Evolutionary conservation across 2,797 vertebrate species (phyloP).

Genomic region (Centropyge bicolor): DNA sequence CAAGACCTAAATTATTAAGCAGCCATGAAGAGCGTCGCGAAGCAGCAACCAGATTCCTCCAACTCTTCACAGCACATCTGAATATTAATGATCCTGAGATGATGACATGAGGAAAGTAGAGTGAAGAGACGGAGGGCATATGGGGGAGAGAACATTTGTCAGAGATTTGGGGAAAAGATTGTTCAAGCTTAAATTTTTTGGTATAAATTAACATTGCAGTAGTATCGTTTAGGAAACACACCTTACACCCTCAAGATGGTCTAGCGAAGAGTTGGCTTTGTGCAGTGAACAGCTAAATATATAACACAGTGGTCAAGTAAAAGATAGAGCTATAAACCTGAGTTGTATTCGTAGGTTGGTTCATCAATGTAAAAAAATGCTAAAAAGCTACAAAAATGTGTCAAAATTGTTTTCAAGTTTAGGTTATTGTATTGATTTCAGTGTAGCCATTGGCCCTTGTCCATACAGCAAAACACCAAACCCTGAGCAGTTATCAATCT

Average conservation of each 20-base stretch:
- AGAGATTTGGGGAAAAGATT: slow-evolving; percentile 35
- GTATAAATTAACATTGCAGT: neutral
- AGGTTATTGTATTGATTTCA: neutral
- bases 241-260: neutral
- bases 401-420: neutral
- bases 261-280: neutral
- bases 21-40: slow-evolving; percentile 70
- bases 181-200: neutral
- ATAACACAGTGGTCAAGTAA: neutral
- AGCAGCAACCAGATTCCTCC: slow-evolving; percentile 84
- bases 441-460: neutral
- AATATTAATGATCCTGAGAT: slow-evolving; percentile 78
- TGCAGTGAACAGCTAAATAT: neutral
- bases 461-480: neutral
- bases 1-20: slow-evolving; percentile 87
- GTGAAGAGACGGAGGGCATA: neutral
- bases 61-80: slow-evolving; percentile 59
- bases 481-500: too few species aligned
- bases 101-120: slow-evolving; percentile 19
- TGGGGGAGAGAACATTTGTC: neutral
- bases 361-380: neutral
- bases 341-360: neutral
- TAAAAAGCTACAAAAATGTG: too few species aligned
- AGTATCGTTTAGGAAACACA: neutral
- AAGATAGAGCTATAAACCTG: neutral